Percentiles rank a stretch among this genome's conserved stretches.
These are phyloP conservation scores for Blastobasis lacticolella DNA, from an alignment of 2,888 invertebrate species.

Conservation along the genomic window DNA sequence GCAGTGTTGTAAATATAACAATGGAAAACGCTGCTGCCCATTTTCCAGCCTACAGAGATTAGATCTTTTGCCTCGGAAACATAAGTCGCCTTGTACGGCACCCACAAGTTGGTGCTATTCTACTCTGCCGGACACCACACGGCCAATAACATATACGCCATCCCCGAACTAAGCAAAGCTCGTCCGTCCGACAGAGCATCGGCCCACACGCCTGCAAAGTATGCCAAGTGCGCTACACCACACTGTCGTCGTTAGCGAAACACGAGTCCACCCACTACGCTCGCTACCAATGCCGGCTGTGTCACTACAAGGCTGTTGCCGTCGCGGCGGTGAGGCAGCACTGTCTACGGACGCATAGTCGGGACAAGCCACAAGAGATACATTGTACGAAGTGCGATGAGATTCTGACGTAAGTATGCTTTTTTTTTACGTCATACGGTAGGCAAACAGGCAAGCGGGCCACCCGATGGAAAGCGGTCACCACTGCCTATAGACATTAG, in stretches of 20 bases:
- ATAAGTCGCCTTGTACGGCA: too few species aligned
- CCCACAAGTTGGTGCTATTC: too few species aligned
- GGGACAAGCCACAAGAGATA: constrained; percentile 16
- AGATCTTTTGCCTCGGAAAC: too few species aligned
- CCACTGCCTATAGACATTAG: too few species aligned
- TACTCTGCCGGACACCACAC: too few species aligned
- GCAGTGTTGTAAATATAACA: too few species aligned
- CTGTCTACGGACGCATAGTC: constrained; percentile 26
- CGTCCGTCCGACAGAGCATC: neutral
- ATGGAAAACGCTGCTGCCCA: too few species aligned
- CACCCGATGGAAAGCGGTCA: too few species aligned
- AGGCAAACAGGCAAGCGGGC: too few species aligned
- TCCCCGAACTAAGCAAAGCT: too few species aligned
- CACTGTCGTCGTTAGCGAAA: constrained; percentile 5
- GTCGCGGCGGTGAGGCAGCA: constrained; percentile 32
- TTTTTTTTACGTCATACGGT: neutral
- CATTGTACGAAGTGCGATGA: constrained; percentile 34
- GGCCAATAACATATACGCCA: too few species aligned
- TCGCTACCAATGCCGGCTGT: constrained; percentile 30
- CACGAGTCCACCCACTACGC: constrained; percentile 32
- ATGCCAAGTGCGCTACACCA: neutral
- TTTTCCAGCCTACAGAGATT: too few species aligned
- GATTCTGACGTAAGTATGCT: constrained; percentile 25
- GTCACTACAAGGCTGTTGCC: constrained; percentile 17
- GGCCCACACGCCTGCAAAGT: neutral